Percentiles rank a stretch among this genome's conserved stretches.
These are phyloP conservation scores for Drosophila auraria DNA, from an alignment of 1,140 invertebrate genomes.

Conservation along the genomic window DNA sequence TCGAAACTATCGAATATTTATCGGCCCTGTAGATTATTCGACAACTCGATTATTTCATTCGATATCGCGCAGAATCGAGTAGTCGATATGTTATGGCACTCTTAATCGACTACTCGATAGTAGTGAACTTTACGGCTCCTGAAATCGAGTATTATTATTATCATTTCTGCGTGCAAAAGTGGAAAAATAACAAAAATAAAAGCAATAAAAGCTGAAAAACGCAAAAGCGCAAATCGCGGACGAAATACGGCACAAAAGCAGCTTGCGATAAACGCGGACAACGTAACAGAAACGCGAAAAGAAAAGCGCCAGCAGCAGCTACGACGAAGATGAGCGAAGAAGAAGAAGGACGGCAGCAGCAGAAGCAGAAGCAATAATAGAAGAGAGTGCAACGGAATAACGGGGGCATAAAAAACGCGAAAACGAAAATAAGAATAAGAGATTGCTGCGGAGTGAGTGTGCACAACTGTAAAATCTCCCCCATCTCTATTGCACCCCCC, in stretches of 20 bases:
- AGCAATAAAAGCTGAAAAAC: conserved; percentile 74
- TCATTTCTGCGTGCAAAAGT: conserved; percentile 53
- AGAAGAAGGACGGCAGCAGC: conserved; percentile 66
- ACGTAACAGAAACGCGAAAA: conserved; percentile 44
- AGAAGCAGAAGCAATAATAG: conserved; percentile 75
- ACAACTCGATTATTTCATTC: no score
- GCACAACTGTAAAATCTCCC: conserved; percentile 55
- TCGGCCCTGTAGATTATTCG: no score
- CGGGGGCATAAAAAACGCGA: conserved; percentile 45
- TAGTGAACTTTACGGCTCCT: conserved; percentile 4
- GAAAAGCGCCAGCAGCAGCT: conserved; percentile 41
- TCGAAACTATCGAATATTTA: no score
- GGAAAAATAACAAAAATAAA: conserved; percentile 79
- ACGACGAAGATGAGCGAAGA: conserved; percentile 73
- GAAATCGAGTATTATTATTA: conserved; percentile 23
- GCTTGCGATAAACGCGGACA: conserved; percentile 34
- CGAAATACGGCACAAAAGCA: conserved; percentile 20
- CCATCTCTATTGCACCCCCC: conserved; percentile 24
- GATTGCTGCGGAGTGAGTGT: conserved; percentile 69
- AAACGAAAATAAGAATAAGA: conserved; percentile 39
- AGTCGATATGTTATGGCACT: neutral
- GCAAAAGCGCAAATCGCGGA: conserved; percentile 51
- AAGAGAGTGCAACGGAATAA: conserved; percentile 77
- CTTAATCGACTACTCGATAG: conserved; percentile 8
- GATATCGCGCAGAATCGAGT: neutral